Evolutionary conservation across 2,113 vertebrate species (phyloP).

Genomic region (Ranitomeya imitator): DNA sequence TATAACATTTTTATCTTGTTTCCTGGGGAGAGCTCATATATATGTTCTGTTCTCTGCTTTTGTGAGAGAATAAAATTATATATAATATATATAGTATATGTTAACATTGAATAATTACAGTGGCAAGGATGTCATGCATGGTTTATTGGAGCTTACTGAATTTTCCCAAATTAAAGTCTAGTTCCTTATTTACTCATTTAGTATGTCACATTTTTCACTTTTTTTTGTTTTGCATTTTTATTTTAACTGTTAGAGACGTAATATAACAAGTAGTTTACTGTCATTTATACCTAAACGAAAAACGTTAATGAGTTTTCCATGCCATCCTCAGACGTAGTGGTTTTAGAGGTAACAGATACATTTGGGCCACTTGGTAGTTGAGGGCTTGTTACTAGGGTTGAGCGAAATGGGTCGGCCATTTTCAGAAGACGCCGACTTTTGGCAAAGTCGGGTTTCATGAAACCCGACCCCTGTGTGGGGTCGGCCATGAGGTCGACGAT

Average conservation of each 20-base stretch:
- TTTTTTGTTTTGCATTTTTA: not conserved
- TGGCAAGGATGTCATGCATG: not conserved
- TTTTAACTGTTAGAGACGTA: not conserved
- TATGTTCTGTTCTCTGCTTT: conserved; percentile 14
- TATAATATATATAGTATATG: not conserved
- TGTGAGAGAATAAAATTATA: conserved; percentile 12
- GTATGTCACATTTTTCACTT: not conserved
- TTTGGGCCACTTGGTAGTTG: too few relatives aligned
- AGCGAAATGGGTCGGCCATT: too few relatives aligned
- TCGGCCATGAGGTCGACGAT: too few relatives aligned
- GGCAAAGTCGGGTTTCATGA: too few relatives aligned
- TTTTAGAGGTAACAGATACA: not conserved
- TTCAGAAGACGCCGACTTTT: too few relatives aligned
- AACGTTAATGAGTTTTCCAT: not conserved
- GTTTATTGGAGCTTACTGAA: not conserved
- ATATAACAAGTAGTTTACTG: not conserved
- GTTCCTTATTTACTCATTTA: not conserved
- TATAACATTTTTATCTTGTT: not conserved
- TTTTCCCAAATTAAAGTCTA: not conserved
- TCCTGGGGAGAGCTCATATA: not conserved
- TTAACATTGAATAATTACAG: not conserved
- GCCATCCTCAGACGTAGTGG: not conserved
- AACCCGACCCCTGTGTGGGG: too few relatives aligned
- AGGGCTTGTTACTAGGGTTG: too few relatives aligned
- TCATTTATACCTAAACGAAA: not conserved